Evolutionary conservation across 2,113 vertebrate species (phyloP), one percentile per base, ranked within the genome.

Genomic region (Chloebia gouldiae): DNA sequence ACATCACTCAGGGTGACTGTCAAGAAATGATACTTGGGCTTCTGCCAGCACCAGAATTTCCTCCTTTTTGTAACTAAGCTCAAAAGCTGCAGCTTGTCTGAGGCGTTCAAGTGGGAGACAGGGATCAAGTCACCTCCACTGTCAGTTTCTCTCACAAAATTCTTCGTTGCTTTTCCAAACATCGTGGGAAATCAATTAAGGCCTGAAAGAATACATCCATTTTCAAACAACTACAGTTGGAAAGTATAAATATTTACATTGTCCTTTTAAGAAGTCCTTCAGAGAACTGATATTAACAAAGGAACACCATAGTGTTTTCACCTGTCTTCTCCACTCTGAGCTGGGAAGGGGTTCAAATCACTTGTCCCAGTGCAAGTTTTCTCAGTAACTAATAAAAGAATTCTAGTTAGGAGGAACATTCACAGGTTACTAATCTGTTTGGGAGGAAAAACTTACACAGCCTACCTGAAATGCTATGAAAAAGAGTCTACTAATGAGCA

Each of bases 151-250:
- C 97, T 98, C 93, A 99, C 98, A 14, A 99, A 98, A 96, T 98
- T 99, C 83, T 94, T 98, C 13, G 99, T 99, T 60, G 99, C 99
- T 93, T 98, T 98, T 88, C 98, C 98, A 97, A 99, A 99, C 99
- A 99, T 99, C 73, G 94, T 95, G 27, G 33, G 25, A 16, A 65
- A 72, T 95, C 60, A 96, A 37, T 81, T 94, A 72, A 53, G 72
- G 33, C 68, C 96, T 97, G 76, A 45, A 92, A 81, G 56, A 92
- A 78, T 17, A 88, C 33, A 83, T 9, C 10, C 28, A 27, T 23
- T 94, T 84, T 57, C 70, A 72, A 93, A 47, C 11, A 92, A 37
- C 31, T 66, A 40, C 40, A 80, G 19, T 3, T 40, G 7, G 8
- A 49, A 94, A 63, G 40, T 17, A 54, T 15, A 87, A 86, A 57